These are phyloP conservation scores for Macropus fuliginosus DNA, from an alignment of 2,797 vertebrate genomes.

Conservation along the genomic window DNA sequence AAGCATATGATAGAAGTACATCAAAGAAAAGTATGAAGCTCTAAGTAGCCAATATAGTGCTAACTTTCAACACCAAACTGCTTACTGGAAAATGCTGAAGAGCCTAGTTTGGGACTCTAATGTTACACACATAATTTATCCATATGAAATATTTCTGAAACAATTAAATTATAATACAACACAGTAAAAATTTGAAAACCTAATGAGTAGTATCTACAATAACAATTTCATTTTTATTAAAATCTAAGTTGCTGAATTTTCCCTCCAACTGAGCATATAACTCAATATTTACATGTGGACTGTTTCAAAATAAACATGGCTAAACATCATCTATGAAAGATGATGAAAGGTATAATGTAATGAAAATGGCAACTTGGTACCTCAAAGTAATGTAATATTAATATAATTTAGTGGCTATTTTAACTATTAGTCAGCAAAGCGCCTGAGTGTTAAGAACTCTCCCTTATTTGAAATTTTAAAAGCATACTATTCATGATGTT, in stretches of 20 bases:
- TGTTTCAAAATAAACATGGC: background rate
- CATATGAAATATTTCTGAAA: background rate
- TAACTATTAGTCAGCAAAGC: background rate
- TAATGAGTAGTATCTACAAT: background rate
- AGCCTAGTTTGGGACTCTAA: background rate
- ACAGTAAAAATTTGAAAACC: background rate
- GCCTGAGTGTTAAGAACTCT: background rate
- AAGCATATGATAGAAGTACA: constrained; percentile 81
- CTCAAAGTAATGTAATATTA: background rate
- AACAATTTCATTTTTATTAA: background rate
- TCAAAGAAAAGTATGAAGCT: constrained; percentile 82
- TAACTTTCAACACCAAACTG: constrained; percentile 81
- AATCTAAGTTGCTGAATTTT: background rate
- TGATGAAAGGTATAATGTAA: background rate
- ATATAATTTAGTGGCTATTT: background rate
- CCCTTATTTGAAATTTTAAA: background rate
- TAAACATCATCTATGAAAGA: background rate
- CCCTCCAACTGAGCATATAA: background rate
- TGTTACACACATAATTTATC: background rate
- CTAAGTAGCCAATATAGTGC: constrained; percentile 77
- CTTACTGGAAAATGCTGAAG: background rate
- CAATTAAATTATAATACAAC: background rate
- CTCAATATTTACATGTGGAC: background rate
- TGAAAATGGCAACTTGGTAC: background rate
- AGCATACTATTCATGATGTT: background rate